These are phyloP conservation scores for Varroa destructor DNA, from an alignment of 1,140 invertebrate genomes.

Conservation along the genomic window DNA sequence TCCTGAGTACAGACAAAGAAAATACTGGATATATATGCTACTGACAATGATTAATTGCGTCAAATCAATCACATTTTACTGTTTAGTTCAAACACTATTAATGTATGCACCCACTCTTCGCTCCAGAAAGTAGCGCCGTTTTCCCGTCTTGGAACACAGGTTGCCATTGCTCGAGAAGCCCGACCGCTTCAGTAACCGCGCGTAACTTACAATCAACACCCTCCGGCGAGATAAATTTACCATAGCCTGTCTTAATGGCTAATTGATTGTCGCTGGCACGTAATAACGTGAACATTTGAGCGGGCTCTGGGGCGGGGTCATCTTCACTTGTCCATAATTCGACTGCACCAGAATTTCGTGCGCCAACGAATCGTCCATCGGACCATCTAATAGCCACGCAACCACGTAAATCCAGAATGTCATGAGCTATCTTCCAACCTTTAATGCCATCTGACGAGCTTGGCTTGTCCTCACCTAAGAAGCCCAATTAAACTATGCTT, in stretches of 20 bases:
- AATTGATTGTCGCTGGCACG: slow-evolving; percentile 12
- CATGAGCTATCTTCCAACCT: background rate
- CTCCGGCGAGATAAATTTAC: slow-evolving; percentile 15
- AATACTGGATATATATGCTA: too few relatives aligned
- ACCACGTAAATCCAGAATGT: background rate
- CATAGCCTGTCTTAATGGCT: slow-evolving; percentile 20
- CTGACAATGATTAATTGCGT: too few relatives aligned
- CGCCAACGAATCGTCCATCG: slow-evolving; percentile 21
- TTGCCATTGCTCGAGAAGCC: slow-evolving; percentile 5
- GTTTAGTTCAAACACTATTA: too few relatives aligned
- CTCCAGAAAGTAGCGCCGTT: slow-evolving; percentile 8
- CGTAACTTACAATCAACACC: background rate
- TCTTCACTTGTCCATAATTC: slow-evolving; percentile 7
- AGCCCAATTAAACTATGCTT: background rate
- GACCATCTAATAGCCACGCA: slow-evolving; percentile 4
- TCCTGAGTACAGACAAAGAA: too few relatives aligned
- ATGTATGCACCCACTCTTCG: background rate
- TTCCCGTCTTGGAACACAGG: slow-evolving; percentile 13
- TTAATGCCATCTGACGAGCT: background rate
- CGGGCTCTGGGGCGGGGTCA: background rate
- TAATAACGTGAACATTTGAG: slow-evolving; percentile 19
- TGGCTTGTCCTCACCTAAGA: background rate
- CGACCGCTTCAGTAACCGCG: slow-evolving; percentile 3
- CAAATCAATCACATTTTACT: too few relatives aligned
- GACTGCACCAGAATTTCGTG: background rate